Base-by-base conservation (phyloP, 2,113 vertebrate genomes). In the Marmota flaviventris region DNA sequence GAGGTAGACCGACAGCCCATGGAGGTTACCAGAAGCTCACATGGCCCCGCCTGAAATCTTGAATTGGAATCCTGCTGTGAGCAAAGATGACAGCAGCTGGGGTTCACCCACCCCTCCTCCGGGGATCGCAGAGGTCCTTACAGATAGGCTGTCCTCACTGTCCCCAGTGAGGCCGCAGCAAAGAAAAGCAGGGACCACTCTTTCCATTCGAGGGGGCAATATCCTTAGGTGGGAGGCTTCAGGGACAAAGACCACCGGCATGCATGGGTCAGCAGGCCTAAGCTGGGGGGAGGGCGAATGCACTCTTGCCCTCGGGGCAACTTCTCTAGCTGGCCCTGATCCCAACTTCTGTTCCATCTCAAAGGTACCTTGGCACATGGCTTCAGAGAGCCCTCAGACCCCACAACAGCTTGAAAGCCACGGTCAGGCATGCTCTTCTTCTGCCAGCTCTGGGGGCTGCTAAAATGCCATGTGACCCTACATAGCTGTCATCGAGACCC, bases 41-140 rank as follows among this genome's bases (percentile, higher is more conserved):
- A 4, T 8, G 63, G 86, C 29, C 32, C 79, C 58, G 13, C 37
- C 45, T 93, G 93, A 94, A 92, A 93, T 73, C 34, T 0, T 72
- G 67, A 88, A 81, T 72, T 88, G 92, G 51, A 92, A 89, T 42
- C n/a, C 78, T 3, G 32, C 67, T 79, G 58, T 89, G 56, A 94
- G 39, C 85, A 91, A 92, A 81, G 63, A 37, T 39, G 72, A 84
- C 6, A 63, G 42, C 93, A 83, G 45, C 58, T 81, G 34, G 11
- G 18, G 69, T 65, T 58, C 72, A 32, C 48, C 87, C 76, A 16
- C 53, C 73, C 58, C 83, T 65, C 70, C 90, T 83, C 78, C 24
- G 37, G 48, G 48, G 48, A 51, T 51, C 12, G 2, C 48, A 51
- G 12, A 51, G 48, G 48, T 51, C 48, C 48, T 51, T 51, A 51